Evolutionary conservation across 2,888 invertebrate genomes (phyloP).

Genomic region (Schizotus pectinicornis): DNA sequence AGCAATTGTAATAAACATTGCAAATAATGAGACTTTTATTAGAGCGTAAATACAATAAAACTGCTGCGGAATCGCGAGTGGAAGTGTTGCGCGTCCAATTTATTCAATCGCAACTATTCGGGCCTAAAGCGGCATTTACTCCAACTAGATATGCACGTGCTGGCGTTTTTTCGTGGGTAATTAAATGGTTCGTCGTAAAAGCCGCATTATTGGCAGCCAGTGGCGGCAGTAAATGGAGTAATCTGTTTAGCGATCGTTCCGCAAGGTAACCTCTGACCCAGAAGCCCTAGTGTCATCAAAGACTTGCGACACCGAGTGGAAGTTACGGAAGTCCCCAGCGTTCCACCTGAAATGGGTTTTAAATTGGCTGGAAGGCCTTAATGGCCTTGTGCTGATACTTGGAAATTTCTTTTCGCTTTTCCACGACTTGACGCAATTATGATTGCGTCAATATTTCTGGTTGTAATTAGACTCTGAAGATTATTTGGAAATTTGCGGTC

Average conservation of each 20-base stretch:
- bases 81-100: no score
- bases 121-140: no score
- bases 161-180: no score
- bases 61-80: no score
- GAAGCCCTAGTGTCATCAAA: constrained; percentile 47
- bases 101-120: no score
- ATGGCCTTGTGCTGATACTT: background rate
- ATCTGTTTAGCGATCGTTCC: constrained; percentile 45
- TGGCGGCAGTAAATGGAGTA: constrained; percentile 34
- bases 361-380: constrained; percentile 22
- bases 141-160: no score
- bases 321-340: constrained; percentile 30
- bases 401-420: background rate
- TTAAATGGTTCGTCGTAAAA: no score
- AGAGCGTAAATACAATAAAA: constrained; percentile 22
- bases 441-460: no score
- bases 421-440: no score
- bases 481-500: no score
- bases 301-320: constrained; percentile 33
- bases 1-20: constrained; percentile 32
- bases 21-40: constrained; percentile 29
- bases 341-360: constrained; percentile 38
- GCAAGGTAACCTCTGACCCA: constrained; percentile 40
- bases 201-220: no score
- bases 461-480: no score